Conservation (phyloP, 2,888 invertebrate species). For the Notocelia uddmanniana region DNA sequence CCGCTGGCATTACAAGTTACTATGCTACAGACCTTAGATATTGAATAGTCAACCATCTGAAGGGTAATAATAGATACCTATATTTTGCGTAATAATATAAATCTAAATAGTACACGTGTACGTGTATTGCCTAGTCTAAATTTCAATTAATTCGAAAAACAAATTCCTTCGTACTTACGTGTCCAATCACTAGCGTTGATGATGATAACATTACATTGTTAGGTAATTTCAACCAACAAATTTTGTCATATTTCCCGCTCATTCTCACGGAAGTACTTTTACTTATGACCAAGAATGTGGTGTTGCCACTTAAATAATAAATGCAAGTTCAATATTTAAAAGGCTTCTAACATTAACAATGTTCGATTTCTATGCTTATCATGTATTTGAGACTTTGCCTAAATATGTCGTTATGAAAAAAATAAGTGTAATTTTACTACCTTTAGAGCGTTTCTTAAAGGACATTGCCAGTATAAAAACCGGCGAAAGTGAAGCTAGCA, state of each 20-base stretch:
- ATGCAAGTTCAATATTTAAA: not conserved
- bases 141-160: not conserved
- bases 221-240: not conserved
- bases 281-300: constrained; percentile 7
- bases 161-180: not conserved
- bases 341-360: not conserved
- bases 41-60: no score
- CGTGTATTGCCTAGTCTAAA: not conserved
- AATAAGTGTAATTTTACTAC: not conserved
- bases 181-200: not conserved
- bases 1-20: no score
- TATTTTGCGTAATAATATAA: no score
- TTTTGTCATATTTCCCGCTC: constrained; percentile 6
- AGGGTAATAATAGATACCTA: no score
- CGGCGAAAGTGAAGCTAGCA: constrained; percentile 40
- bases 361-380: not conserved
- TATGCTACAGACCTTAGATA: no score
- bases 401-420: not conserved
- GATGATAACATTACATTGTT: not conserved
- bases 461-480: constrained; percentile 37
- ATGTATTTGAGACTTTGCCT: not conserved
- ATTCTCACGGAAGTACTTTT: constrained; percentile 14
- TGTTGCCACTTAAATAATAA: not conserved
- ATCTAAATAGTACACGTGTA: no score
- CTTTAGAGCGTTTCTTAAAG: not conserved